Evolutionary conservation across 2,797 vertebrate genomes (phyloP), one percentile per base, ranked within the genome.

Genomic region (Galagoides demidoff): DNA sequence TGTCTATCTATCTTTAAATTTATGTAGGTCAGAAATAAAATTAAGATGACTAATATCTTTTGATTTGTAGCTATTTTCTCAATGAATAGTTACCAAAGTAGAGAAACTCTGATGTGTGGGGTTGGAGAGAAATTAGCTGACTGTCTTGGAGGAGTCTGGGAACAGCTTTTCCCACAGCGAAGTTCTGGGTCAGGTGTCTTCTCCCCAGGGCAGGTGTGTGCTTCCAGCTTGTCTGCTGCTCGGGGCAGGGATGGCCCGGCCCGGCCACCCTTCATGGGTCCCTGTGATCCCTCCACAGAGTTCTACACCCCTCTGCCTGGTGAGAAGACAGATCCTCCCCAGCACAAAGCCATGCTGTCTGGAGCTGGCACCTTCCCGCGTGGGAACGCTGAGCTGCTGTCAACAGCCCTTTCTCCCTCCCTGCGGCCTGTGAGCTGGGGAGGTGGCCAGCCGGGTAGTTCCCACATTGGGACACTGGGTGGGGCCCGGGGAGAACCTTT

Each of bases 391-490:
- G 39, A 96, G 92, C 61, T 68, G 73, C 89, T 96, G 55, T 94
- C 83, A 97, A 96, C 79, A 84, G 92, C 14, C 52, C 85, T 96
- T 96, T 96, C 95, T 97, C 95, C 88, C 79, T 95, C 64, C 61
- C 31, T 31, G 34, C 0, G 63, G 90, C 76, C 92, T 68, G 59
- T 29, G 88, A 96, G 95, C 92, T 16, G 31, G 94, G 89, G 76
- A 92, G 85, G 85, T 2, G 0, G 97, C 89, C 89, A 77, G 76
- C 79, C 64, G 92, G 85, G 96, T 64, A 95, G 93, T 89, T 97
- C 93, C 87, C 94, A 95, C 77, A 74, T 93, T 94, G 61, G 90
- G 96, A 96, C 89, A 92, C 83, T 89, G 96, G 97, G 97, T 96
- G 96, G 95, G 95, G 88, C 19, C 52, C 70, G 70, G 64, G 49